phyloP scores from a whole-genome alignment of 1,140 invertebrate species.

The Bombus breviceps region DNA sequence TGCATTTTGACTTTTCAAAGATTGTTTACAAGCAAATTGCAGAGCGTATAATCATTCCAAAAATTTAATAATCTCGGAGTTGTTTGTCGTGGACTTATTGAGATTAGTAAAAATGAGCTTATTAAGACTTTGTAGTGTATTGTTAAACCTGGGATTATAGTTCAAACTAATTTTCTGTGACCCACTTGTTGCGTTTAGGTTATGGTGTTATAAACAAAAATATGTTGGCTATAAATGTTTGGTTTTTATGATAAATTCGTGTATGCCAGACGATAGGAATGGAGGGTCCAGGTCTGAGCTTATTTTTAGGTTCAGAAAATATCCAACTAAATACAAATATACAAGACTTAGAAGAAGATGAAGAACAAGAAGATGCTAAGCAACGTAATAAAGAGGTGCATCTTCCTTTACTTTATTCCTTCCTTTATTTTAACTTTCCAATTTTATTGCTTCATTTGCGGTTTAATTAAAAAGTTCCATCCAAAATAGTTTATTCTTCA shows the following conservation, averaged over 20 bases:
- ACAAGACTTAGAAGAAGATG: slow-evolving; percentile 77
- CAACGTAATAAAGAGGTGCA: slow-evolving; percentile 77
- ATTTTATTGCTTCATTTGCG: background rate
- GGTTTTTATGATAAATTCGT: slow-evolving; percentile 50
- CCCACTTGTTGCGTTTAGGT: slow-evolving; percentile 80
- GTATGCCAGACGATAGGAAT: slow-evolving; percentile 71
- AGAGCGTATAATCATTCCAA: slow-evolving; percentile 45
- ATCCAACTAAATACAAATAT: slow-evolving; percentile 74
- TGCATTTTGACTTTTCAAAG: slow-evolving; percentile 75
- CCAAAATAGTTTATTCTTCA: background rate
- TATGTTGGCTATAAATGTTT: slow-evolving; percentile 73
- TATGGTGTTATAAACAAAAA: slow-evolving; percentile 81
- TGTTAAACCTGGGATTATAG: slow-evolving; percentile 34
- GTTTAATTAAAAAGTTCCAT: background rate
- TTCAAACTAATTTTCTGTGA: slow-evolving; percentile 65
- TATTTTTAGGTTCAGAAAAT: slow-evolving; percentile 77
- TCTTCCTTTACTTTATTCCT: slow-evolving; percentile 15
- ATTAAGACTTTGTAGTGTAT: slow-evolving; percentile 26
- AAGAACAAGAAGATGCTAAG: slow-evolving; percentile 78
- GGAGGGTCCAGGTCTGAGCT: slow-evolving; percentile 79
- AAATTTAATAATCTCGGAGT: slow-evolving; percentile 21
- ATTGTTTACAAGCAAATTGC: slow-evolving; percentile 77
- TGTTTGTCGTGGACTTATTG: slow-evolving; percentile 9
- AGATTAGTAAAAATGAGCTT: slow-evolving; percentile 52
- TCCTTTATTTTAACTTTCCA: background rate